Base-by-base conservation (phyloP, 2,113 vertebrate species). In the Dicaeum eximium region DNA sequence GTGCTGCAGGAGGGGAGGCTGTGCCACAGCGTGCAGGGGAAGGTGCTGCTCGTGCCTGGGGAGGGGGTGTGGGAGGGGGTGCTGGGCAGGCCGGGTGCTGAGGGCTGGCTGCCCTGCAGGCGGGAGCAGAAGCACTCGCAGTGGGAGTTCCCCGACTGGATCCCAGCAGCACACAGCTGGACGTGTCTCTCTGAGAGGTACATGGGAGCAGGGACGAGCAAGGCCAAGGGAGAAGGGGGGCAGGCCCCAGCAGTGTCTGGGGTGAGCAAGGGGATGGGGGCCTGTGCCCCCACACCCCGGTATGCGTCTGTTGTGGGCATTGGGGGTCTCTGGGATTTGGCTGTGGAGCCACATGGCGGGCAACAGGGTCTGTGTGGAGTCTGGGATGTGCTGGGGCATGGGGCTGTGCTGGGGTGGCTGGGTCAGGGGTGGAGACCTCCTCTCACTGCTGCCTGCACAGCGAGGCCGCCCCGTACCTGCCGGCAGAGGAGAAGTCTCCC, bases 131-230 rank as follows among this genome's bases (percentile, higher is more conserved):
- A 98, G 91, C 90, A 96, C 95, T 98, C 98, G 0, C 97, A 96
- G 83, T 99, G 99, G 99, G 98, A 98, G 73, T 99, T 99, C 81
- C 98, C 99, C 0, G 98, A 99, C 30, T 99, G 99, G 99, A 95
- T 99, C 69, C 99, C 99, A 2, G 96, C 98, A 74, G 93, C 93
- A 12, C 97, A 91, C 45, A 94, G 97, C 85, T 99, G 99, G 99
- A 92, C 70, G 2, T 97, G 97, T n/a, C 96, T 99, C 24, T 97
- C 98, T 1, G 96, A 97, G 19, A 98, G 98, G 99, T 99, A 96
- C 30, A 0, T 4, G 6, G 28, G 47, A 57, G 67, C 27, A 12
- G 37, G 56, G 12, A 33, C 23, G 44, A 38, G 31, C 21, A 38
- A 51, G 40, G 7, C 40, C 37, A 53, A 35, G 11, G 9, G 35